Base-by-base conservation (phyloP, 2,797 vertebrate genomes). In the Takifugu ocellatus region DNA sequence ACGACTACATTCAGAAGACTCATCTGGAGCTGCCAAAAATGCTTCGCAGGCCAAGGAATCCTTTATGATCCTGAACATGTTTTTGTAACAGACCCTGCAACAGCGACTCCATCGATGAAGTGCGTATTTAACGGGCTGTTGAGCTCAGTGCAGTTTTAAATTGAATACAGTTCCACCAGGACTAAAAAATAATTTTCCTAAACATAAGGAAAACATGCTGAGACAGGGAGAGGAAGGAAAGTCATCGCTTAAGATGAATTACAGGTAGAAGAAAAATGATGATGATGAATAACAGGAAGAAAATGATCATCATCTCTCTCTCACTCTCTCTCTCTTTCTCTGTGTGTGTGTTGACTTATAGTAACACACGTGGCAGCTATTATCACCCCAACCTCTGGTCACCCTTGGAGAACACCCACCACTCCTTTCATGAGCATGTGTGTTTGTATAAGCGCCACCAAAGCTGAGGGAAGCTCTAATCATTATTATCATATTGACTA, bases 311-410 rank as follows among this genome's bases (percentile, higher is more conserved):
- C 56, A 6, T 58, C 12, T 57, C 24, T 67, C 51, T 63, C 60
- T 66, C 74, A 29, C 27, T 29, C 27, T 29, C 27, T 29, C 12
- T 58, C 25, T 67, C 53, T 63, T 61, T 66, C 74, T 63, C 16
- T 73, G 66, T 61, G 59, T 62, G 67, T 66, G 66, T 70, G 72
- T 69, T 51, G 75, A 63, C 86, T 82, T 87, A 85, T 85, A 87
- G 82, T 83, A 65, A 79, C 4, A 84, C 87, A 91, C 89, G 84
- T 91, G 90, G 86, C 81, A 90, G 74, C 77, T 69, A 88, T 91
- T 89, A 90, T 81, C 80, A 73, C 68, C 61, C 69, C 57, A 81
- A 54, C 68, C 66, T 33, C 17, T 75, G 79, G 81, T 90, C 84
- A 86, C 8, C 33, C 33, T 56, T 78, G 55, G 48, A 68, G 54